Evolutionary conservation across 2,888 invertebrate species (phyloP), one percentile per base, ranked within the genome.

Genomic region (Scaptomyza flava): DNA sequence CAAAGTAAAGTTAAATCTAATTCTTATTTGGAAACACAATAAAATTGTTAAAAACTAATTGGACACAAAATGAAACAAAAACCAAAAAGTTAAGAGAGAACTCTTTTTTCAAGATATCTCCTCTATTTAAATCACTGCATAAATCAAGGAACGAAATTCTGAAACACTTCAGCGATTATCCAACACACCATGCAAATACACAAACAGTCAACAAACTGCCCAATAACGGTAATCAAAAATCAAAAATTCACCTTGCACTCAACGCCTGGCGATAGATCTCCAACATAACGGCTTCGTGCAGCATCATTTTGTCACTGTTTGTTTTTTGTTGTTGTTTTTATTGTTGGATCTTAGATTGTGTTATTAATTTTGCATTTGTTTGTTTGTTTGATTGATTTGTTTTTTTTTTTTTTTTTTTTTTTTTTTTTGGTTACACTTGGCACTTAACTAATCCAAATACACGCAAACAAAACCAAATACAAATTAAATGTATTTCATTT

Each of bases 201-300:
- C 42, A 17, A 17, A 17, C 1, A 23, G 23, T 23, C 34, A 50
- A 48, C 14, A 50, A 36, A 51, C 45, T 42, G 14, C n/a, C 14
- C 6, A 43, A 65, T 77, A 81, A 78, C 70, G 23, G 66, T 69
- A 47, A 23, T 46, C 0, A 30, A 27, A 27, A 14, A 14, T 14
- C 46, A 27, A 45, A 23, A 51, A 61, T 63, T 89, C 90, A 92
- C 92, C 92, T 92, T 79, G 92, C 92, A 85, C 90, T 92, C 71
- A 92, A 81, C 68, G 92, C 92, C 89, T 92, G 92, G 68, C 92
- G 91, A 85, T 92, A 92, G 87, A 92, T 92, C 80, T 92, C 92
- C 91, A 92, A 75, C 92, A 92, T 92, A 75, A 92, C 92, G 83
- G 92, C 92, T 90, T 92, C 92, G 91, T 92, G 92, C 65, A 92